These are phyloP conservation scores for Channallabes apus DNA, from an alignment of 2,797 vertebrate genomes.

Conservation along the genomic window DNA sequence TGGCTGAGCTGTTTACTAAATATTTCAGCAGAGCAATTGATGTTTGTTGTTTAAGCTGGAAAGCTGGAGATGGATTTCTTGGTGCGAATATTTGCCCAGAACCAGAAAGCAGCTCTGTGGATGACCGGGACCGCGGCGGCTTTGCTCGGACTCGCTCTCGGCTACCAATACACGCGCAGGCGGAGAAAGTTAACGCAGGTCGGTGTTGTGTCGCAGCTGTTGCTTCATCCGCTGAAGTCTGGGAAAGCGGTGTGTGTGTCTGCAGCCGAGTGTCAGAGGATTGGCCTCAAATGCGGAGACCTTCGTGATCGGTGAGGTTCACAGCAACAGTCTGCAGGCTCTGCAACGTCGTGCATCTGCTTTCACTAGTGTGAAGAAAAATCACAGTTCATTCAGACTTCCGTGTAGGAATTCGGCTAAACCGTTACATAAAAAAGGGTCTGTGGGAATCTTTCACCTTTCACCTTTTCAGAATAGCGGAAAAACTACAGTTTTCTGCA, in stretches of 20 bases:
- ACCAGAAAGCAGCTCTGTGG: slow-evolving; percentile 51
- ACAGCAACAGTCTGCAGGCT: neutral
- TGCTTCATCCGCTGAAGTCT: slow-evolving; percentile 88
- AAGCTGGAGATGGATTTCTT: slow-evolving; percentile 61
- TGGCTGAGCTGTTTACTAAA: neutral
- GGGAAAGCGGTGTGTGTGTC: slow-evolving; percentile 77
- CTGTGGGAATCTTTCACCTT: neutral
- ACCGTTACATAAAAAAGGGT: neutral
- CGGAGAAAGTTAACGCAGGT: slow-evolving; percentile 69
- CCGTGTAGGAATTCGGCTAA: too few species aligned
- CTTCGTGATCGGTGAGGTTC: slow-evolving; percentile 83
- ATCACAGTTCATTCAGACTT: neutral
- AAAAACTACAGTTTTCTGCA: too few species aligned
- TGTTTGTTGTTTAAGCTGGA: neutral
- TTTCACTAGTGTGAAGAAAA: neutral
- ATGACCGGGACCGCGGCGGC: slow-evolving; percentile 63
- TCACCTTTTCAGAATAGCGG: neutral
- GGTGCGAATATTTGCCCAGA: slow-evolving; percentile 31
- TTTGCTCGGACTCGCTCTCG: slow-evolving; percentile 60
- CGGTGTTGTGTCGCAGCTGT: slow-evolving; percentile 81
- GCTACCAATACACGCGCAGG: slow-evolving; percentile 63
- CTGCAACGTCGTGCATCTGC: neutral
- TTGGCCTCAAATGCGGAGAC: slow-evolving; percentile 81
- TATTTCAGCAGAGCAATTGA: too few species aligned
- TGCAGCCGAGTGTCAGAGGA: slow-evolving; percentile 71